Evolutionary conservation across 2,797 vertebrate species (phyloP).

Genomic region (Lates japonicus): DNA sequence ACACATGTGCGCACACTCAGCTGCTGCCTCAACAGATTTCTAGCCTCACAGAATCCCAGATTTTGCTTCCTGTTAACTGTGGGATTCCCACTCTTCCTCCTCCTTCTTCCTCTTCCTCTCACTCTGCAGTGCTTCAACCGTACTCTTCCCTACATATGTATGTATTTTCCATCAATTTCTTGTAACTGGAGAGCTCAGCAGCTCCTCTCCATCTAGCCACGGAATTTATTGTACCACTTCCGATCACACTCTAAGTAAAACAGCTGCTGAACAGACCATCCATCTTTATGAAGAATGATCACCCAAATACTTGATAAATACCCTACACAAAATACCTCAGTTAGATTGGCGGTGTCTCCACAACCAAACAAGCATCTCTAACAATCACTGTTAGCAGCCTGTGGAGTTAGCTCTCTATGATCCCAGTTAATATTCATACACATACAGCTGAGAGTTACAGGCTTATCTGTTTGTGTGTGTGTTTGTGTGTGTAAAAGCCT

Average conservation of each 20-base stretch:
- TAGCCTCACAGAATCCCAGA: slow-evolving; percentile 29
- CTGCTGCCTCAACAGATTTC: slow-evolving; percentile 59
- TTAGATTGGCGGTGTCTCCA: too few species aligned
- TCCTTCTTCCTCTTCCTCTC: neutral
- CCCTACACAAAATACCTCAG: too few species aligned
- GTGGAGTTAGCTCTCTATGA: slow-evolving; percentile 60
- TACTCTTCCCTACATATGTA: neutral
- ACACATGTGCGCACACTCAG: slow-evolving; percentile 34
- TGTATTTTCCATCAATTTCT: neutral
- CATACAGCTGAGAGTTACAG: slow-evolving; percentile 60
- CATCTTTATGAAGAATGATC: neutral
- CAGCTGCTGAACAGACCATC: neutral
- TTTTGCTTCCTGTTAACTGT: slow-evolving; percentile 36
- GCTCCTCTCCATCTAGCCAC: neutral
- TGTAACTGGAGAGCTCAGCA: neutral
- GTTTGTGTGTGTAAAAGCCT: neutral
- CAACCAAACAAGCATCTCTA: slow-evolving; percentile 25
- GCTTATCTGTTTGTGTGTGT: slow-evolving; percentile 17
- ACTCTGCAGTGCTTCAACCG: neutral
- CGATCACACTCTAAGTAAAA: neutral
- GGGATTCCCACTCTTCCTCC: slow-evolving; percentile 12
- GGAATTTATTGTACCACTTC: slow-evolving; percentile 14
- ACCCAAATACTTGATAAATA: neutral
- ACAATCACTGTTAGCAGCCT: slow-evolving; percentile 33
- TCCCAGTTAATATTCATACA: slow-evolving; percentile 52